Evolutionary conservation across 2,797 vertebrate genomes (phyloP).

Genomic region (Florisuga fusca): DNA sequence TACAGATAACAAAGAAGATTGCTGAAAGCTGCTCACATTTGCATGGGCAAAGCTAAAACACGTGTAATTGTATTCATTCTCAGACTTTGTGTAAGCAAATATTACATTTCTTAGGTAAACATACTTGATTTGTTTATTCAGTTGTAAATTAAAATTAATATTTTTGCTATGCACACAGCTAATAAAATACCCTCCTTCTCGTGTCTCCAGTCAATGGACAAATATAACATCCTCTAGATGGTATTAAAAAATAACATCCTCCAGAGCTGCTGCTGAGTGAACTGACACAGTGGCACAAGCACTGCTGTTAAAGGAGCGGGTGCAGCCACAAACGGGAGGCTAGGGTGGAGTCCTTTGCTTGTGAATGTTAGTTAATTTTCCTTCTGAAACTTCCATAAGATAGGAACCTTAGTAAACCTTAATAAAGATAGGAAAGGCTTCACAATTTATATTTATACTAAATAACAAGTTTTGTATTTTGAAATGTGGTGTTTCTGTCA

Average conservation of each 20-base stretch:
- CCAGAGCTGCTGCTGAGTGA: background rate
- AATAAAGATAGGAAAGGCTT: background rate
- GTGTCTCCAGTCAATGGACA: background rate
- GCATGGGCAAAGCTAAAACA: background rate
- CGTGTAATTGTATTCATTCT: background rate
- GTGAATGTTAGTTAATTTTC: background rate
- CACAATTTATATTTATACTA: background rate
- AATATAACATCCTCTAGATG: background rate
- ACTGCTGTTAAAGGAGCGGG: background rate
- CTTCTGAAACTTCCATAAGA: background rate
- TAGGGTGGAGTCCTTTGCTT: background rate
- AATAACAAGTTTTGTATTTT: constrained; percentile 10
- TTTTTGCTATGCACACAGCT: background rate
- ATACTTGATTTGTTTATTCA: background rate
- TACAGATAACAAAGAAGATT: background rate
- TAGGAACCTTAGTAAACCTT: background rate
- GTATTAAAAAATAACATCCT: too few species aligned
- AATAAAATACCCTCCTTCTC: background rate
- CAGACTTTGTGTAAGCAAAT: background rate
- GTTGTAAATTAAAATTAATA: background rate
- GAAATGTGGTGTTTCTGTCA: constrained; percentile 19
- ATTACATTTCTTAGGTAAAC: background rate
- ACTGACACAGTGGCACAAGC: background rate
- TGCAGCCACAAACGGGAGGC: background rate
- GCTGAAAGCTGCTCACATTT: background rate